Percentiles rank a stretch among this genome's conserved stretches.
Evolutionary conservation across 2,113 vertebrate species (phyloP).

Genomic region (Siphamia tubifer): DNA sequence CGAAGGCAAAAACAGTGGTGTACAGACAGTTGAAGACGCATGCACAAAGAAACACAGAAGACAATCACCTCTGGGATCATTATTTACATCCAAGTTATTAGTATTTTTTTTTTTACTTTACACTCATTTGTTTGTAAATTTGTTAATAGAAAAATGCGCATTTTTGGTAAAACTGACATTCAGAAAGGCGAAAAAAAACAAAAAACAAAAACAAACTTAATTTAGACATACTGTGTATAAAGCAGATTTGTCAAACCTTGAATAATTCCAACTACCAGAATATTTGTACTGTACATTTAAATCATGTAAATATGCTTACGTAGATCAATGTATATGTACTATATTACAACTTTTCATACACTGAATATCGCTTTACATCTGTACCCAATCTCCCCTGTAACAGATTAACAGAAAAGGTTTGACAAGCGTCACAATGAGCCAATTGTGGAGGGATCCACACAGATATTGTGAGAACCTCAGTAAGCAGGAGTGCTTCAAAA

Average conservation of each 20-base stretch:
- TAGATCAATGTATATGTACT: slow-evolving; percentile 7
- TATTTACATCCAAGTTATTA: slow-evolving; percentile 16
- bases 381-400: background rate
- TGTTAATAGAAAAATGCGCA: slow-evolving; percentile 10
- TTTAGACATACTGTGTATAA: slow-evolving; percentile 24
- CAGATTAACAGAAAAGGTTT: background rate
- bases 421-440: background rate
- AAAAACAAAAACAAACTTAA: background rate
- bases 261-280: background rate
- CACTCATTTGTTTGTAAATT: slow-evolving; percentile 7
- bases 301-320: slow-evolving; percentile 17
- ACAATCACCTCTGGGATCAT: background rate
- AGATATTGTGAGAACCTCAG: background rate
- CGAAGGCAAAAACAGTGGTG: slow-evolving; percentile 62
- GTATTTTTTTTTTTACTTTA: background rate
- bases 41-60: slow-evolving; percentile 4
- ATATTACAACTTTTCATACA: slow-evolving; percentile 39
- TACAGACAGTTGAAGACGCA: slow-evolving; percentile 22
- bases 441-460: background rate
- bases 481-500: slow-evolving; percentile 4
- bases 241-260: slow-evolving; percentile 18
- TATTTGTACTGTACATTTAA: slow-evolving; percentile 16
- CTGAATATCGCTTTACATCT: slow-evolving; percentile 3
- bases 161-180: slow-evolving; percentile 34
- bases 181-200: slow-evolving; percentile 2